phyloP scores from a whole-genome alignment of 2,113 vertebrate species.

The Actinemys pallida region DNA sequence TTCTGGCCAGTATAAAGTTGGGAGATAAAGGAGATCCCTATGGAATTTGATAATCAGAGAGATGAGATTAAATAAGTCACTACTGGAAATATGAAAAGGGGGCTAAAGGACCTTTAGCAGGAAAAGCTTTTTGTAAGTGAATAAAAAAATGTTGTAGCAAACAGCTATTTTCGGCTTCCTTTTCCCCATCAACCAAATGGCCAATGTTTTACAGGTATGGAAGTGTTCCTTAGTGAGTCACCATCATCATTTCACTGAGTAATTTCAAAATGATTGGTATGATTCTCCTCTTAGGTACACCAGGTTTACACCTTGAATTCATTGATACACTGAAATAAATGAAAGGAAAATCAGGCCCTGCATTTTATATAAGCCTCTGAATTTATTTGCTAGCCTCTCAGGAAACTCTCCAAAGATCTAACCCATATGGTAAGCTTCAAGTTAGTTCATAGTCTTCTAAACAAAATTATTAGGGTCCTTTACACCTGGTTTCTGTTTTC shows the following conservation, averaged over 20 bases:
- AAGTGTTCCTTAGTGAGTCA: conserved; percentile 36
- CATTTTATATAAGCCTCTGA: neutral
- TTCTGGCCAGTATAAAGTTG: conserved; percentile 60
- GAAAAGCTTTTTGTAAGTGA: conserved; percentile 44
- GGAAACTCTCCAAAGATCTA: conserved; percentile 48
- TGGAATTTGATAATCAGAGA: conserved; percentile 70
- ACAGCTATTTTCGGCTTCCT: conserved; percentile 40
- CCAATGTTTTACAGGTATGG: conserved; percentile 11
- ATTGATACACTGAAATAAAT: neutral
- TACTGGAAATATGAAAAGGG: conserved; percentile 56
- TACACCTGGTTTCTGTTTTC: neutral
- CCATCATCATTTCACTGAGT: conserved; percentile 34
- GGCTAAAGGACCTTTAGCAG: conserved; percentile 44
- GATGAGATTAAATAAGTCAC: conserved; percentile 62
- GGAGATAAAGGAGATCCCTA: conserved; percentile 71
- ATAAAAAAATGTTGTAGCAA: conserved; percentile 46
- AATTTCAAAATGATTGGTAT: conserved; percentile 42
- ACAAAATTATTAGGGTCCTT: conserved; percentile 31
- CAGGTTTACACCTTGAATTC: conserved; percentile 14
- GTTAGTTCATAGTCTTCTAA: conserved; percentile 27
- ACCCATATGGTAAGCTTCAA: neutral
- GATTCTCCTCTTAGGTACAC: neutral
- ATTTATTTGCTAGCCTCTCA: conserved; percentile 41
- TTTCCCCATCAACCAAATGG: conserved; percentile 30
- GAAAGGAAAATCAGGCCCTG: neutral